phyloP scores from a whole-genome alignment of 1,140 invertebrate species.

The Ephestia elutella region DNA sequence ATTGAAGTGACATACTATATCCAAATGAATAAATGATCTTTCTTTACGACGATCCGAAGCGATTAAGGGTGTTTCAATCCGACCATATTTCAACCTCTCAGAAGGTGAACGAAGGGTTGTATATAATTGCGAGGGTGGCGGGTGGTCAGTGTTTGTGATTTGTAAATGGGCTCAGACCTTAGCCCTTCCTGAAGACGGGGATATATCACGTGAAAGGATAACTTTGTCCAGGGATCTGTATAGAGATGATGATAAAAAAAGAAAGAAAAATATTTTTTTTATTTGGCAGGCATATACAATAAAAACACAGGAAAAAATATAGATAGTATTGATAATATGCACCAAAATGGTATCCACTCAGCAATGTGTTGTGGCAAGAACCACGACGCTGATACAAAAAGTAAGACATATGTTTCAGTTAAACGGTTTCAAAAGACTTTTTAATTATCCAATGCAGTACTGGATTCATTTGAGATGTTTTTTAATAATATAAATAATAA shows the following conservation, averaged over 20 bases:
- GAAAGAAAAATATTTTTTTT: too few species aligned
- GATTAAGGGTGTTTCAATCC: conserved; percentile 41
- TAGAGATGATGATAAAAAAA: conserved; percentile 36
- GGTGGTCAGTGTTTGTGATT: conserved; percentile 73
- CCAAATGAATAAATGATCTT: conserved; percentile 29
- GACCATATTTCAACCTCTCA: conserved; percentile 59
- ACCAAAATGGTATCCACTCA: too few species aligned
- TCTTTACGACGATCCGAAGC: conserved; percentile 24
- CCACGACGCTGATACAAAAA: too few species aligned
- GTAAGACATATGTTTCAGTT: too few species aligned
- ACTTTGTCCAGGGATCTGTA: conserved; percentile 53
- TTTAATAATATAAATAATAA: too few species aligned
- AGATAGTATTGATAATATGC: too few species aligned
- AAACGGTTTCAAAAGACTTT: too few species aligned
- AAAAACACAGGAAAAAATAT: too few species aligned
- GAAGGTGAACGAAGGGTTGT: conserved; percentile 65
- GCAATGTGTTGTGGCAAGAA: too few species aligned
- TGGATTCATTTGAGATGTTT: too few species aligned
- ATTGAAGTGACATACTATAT: background rate
- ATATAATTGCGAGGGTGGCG: conserved; percentile 53
- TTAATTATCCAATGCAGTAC: too few species aligned
- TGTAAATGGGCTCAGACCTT: conserved; percentile 73
- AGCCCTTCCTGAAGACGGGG: conserved; percentile 69
- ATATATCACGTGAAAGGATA: conserved; percentile 71
- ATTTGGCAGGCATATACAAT: background rate